Base-by-base conservation (phyloP, 2,797 vertebrate species). In the Bufotes viridis region DNA sequence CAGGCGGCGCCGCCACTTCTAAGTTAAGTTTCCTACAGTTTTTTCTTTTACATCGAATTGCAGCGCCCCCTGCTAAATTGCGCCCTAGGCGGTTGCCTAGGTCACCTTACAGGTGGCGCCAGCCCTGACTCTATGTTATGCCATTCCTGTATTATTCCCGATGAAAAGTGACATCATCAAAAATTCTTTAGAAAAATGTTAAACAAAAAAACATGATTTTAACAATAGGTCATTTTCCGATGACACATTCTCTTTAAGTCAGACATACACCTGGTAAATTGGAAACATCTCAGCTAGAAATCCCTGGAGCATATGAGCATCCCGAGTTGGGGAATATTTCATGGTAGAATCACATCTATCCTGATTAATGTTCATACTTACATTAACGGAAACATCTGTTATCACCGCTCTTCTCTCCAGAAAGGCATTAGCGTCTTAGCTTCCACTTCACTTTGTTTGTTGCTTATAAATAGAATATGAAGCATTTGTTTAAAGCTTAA, bases 311-410 rank as follows among this genome's bases (percentile, higher is more conserved):
- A 13, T 69, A 24, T 13, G 3, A 29, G 12, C 24, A 26, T 11
- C 12, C 13, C 2, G 7, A 1, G 5, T 70, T 15, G 17, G 26
- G 34, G 29, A 72, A 7, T 14, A 69, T 42, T 29, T 70, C 15
- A 13, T 42, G 26, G 69, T 34, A 42, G 14, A 72, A 34, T 72
- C 29, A 34, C 26, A 72, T 34, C 42, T 42, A 72, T 72, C 29
- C 42, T 72, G 29, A 72, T 72, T 72, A 72, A 42, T 42, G 34
- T 72, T 34, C 69, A 72, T 72, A 72, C 34, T 34, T 72, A 72
- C 13, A 72, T 72, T 72, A 72, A 42, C 7, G 15, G 69, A 34
- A 72, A 18, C 69, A 42, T 72, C 69, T 72, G 69, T 72, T 72
- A 7, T 42, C 69, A 18, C 29, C 29, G 29, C 15, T 34, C 26